phyloP scores from a whole-genome alignment of 2,888 invertebrate genomes.

The Lottia gigantea region DNA sequence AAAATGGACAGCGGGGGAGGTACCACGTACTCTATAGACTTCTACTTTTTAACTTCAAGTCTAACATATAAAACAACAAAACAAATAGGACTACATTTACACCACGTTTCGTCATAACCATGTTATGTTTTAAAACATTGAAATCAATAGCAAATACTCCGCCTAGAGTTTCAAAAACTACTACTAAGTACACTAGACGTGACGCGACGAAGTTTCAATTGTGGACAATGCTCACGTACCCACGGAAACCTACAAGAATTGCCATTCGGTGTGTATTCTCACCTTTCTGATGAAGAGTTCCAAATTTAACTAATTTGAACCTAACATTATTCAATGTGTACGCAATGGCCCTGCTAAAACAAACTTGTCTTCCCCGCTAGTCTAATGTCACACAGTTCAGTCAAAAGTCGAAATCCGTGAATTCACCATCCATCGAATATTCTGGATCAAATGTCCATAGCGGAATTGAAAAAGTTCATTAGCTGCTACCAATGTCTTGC shows the following conservation, averaged over 20 bases:
- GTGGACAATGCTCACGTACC: neutral
- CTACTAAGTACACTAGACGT: constrained; percentile 5
- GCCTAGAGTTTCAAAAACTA: neutral
- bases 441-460: too few relatives aligned
- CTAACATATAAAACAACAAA: constrained; percentile 4
- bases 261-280: neutral
- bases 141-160: neutral
- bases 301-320: constrained; percentile 7
- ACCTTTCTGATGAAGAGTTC: constrained; percentile 4
- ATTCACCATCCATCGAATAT: too few relatives aligned
- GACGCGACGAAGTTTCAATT: neutral
- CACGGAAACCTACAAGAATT: constrained; percentile 7
- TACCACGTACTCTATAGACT: neutral
- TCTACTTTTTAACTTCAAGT: neutral
- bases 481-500: too few relatives aligned
- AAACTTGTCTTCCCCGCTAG: too few relatives aligned
- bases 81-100: constrained; percentile 3
- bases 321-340: constrained; percentile 7
- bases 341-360: neutral
- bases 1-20: constrained; percentile 2
- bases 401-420: too few relatives aligned
- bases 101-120: constrained; percentile 1
- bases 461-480: too few relatives aligned
- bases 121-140: constrained; percentile 1
- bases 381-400: too few relatives aligned